Percentiles rank a stretch among this genome's conserved stretches.
Conservation (phyloP, 2,797 vertebrate species). For the Echeneis naucrates region DNA sequence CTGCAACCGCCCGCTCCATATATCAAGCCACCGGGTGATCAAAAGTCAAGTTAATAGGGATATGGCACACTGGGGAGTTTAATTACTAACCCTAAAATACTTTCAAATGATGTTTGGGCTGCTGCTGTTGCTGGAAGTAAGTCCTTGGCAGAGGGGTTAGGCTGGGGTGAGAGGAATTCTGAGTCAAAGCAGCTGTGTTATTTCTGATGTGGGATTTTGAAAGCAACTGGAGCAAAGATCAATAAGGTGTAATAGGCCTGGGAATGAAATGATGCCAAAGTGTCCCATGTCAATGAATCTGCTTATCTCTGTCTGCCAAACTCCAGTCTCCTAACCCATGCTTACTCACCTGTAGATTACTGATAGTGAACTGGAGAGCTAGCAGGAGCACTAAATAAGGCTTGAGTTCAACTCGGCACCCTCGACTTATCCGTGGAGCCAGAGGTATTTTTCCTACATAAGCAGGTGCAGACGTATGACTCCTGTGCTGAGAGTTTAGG, state of each 20-base stretch:
- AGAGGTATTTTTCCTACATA: slow-evolving; percentile 45
- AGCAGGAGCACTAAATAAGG: slow-evolving; percentile 58
- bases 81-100: slow-evolving; percentile 79
- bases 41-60: slow-evolving; percentile 78
- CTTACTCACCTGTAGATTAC: slow-evolving; percentile 80
- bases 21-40: slow-evolving; percentile 73
- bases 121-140: slow-evolving; percentile 54
- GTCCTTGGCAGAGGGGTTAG: slow-evolving; percentile 41
- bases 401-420: slow-evolving; percentile 55
- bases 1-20: slow-evolving; percentile 76
- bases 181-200: slow-evolving; percentile 72
- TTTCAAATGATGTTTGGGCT: slow-evolving; percentile 74
- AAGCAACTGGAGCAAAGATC: slow-evolving; percentile 78
- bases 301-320: slow-evolving; percentile 84
- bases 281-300: slow-evolving; percentile 83
- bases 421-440: slow-evolving; percentile 63
- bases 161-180: slow-evolving; percentile 55
- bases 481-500: slow-evolving; percentile 23
- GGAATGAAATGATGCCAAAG: slow-evolving; percentile 81
- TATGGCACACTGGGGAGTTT: slow-evolving; percentile 72
- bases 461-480: slow-evolving; percentile 19
- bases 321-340: slow-evolving; percentile 54
- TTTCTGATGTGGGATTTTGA: slow-evolving; percentile 78
- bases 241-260: slow-evolving; percentile 83
- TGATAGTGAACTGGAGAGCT: slow-evolving; percentile 69